Base-by-base conservation (phyloP, 2,888 invertebrate genomes). In the Harmothoe impar region DNA sequence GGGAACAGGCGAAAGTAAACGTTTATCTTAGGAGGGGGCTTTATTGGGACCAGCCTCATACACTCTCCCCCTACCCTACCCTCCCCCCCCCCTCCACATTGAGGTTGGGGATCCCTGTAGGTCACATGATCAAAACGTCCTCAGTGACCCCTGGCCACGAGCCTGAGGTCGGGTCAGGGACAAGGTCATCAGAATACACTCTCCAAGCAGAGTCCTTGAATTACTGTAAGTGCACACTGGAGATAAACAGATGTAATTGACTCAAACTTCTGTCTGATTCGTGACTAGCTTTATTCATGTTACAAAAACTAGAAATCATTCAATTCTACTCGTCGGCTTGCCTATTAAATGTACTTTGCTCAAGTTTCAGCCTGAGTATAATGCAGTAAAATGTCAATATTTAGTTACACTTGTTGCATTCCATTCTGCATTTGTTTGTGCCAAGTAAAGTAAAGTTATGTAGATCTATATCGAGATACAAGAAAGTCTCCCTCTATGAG, bases 81-180 rank as follows among this genome's bases (percentile, higher is more conserved):
- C 81, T n/a, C 20, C 33, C 35, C 0, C 15, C 33, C 0, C 81
- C 31, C 43, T 35, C 81, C 33, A 33, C 43, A 10, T 43, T 62
- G 62, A n/a, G 20, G 62, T 62, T 20, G 20, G 15, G 62, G 62
- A 81, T 81, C 81, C 35, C 33, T n/a, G 81, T 23, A 81, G 81
- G 81, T 81, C 81, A 81, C 43, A 43, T 81, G 81, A 81, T 81
- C 81, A 43, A 81, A 81, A 81, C 81, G 81, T 43, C 81, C 81
- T 81, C 81, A 81, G 43, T 81, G 81, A 81, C 33, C 81, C 81
- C 35, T 43, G 81, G 20, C 35, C 81, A 33, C 43, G 81, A 81
- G 43, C 35, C n/a, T 81, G 10, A 23, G 33, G 43, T 43, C 81
- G 25, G 81, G 81, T 81, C 81, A 81, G 20, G 81, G 43, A 12